These are phyloP conservation scores for Achroia grisella DNA, from an alignment of 1,140 invertebrate species.

Conservation along the genomic window DNA sequence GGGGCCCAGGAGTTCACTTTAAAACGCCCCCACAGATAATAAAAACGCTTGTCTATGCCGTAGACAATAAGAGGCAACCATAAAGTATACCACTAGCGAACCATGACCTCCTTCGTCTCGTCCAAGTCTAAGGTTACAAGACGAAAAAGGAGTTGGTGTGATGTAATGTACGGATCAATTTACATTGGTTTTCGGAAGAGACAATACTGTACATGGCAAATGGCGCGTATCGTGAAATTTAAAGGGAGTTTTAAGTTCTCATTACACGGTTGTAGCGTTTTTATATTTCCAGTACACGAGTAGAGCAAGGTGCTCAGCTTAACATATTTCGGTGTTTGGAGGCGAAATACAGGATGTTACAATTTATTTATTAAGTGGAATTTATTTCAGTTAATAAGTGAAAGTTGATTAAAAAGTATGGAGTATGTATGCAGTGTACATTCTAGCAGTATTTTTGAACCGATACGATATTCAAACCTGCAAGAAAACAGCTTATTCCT, in stretches of 20 bases:
- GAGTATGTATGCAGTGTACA: no score
- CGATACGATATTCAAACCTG: no score
- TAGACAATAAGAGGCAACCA: slow-evolving; percentile 58
- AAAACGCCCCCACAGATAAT: slow-evolving; percentile 64
- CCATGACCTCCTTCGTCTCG: background rate
- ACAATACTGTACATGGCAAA: slow-evolving; percentile 50
- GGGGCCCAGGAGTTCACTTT: slow-evolving; percentile 37
- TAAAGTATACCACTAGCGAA: slow-evolving; percentile 32
- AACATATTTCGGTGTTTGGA: slow-evolving; percentile 31
- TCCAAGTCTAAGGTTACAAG: background rate
- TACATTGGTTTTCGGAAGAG: slow-evolving; percentile 25
- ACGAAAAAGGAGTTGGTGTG: background rate
- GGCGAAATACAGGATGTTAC: slow-evolving; percentile 17
- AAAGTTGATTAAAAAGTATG: no score
- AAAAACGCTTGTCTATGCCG: slow-evolving; percentile 61
- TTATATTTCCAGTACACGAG: slow-evolving; percentile 26
- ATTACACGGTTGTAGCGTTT: slow-evolving; percentile 56
- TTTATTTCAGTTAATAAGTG: no score
- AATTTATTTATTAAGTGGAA: background rate
- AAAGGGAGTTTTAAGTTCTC: slow-evolving; percentile 45
- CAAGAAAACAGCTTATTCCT: no score
- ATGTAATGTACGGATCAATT: background rate
- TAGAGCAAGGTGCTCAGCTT: slow-evolving; percentile 30
- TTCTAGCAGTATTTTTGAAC: no score
- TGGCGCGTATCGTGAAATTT: slow-evolving; percentile 38